Evolutionary conservation across 2,888 invertebrate species (phyloP), one percentile per base, ranked within the genome.

Genomic region (Leucophora obtusa): DNA sequence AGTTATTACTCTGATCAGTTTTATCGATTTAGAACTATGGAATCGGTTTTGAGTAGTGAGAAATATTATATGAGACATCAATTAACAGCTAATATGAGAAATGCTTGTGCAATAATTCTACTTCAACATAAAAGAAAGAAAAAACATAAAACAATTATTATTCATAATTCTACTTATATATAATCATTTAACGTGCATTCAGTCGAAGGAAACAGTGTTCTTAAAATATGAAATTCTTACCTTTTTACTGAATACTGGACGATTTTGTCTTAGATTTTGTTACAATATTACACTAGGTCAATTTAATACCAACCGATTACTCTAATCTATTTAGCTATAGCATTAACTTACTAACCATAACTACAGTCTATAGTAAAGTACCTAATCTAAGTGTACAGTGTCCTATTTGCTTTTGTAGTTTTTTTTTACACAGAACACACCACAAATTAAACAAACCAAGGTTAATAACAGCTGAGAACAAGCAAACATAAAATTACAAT

Each of bases 371-470:
- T 6, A 47, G 10, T 47, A 3, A 4, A 47, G 43, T 14, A 47
- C 43, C n/a, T n/a, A 47, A 47, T n/a, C 28, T 28, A 14, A 38
- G 38, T 38, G 38, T 38, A 38, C 10, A 38, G 38, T 38, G 38
- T 38, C 43, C 43, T 47, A 47, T 47, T 47, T 47, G 14, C 11
- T 11, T n/a, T n/a, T n/a, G n/a, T 5, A n/a, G 1, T 47, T 47
- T 76, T 65, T 58, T 74, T 65, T 70, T 73, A 77, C 70, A 82
- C 70, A 82, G 78, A 78, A 84, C 86, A 87, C 87, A 86, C 87
- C 87, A 87, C 86, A 87, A 87, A 86, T 86, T 83, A 85, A 77
- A 79, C 28, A 28, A 75, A 24, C 43, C 10, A 70, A 74, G 21
- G 18, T 69, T 18, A 66, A 62, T 73, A 81, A 77, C 82, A 83